phyloP scores from a whole-genome alignment of 2,888 invertebrate genomes.

The Frankliniella fusca region DNA sequence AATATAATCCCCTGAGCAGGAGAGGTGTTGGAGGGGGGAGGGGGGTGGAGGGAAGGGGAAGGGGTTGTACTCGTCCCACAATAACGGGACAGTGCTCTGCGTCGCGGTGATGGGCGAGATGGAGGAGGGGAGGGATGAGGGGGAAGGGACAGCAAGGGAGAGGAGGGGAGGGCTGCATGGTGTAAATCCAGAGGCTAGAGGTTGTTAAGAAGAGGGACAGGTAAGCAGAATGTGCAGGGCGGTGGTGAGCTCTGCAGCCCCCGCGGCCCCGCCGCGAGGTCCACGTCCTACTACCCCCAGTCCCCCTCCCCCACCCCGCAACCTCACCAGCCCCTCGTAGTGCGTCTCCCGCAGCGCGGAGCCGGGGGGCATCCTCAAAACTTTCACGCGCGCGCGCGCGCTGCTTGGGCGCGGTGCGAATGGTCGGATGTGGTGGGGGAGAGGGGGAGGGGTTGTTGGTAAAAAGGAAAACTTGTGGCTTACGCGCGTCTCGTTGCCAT shows the following conservation, averaged over 20 bases:
- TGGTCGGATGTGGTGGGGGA: background rate
- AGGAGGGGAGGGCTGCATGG: background rate
- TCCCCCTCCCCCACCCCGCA: background rate
- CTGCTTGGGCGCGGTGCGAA: too few relatives aligned
- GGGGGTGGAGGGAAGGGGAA: too few relatives aligned
- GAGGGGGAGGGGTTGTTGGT: too few relatives aligned
- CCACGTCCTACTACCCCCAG: background rate
- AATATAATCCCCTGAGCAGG: too few relatives aligned
- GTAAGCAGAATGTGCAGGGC: slow-evolving; percentile 2
- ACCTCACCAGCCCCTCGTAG: background rate
- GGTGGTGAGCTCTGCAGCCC: background rate
- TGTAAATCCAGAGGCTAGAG: slow-evolving; percentile 8
- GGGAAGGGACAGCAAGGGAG: background rate
- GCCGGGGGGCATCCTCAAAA: slow-evolving; percentile 14
- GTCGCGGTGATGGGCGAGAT: too few relatives aligned
- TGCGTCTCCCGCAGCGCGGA: background rate
- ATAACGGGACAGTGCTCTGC: too few relatives aligned
- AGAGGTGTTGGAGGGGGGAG: background rate
- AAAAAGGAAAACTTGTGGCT: background rate
- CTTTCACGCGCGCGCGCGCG: background rate
- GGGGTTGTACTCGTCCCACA: too few relatives aligned
- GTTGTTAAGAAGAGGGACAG: slow-evolving; percentile 13
- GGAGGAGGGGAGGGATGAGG: too few relatives aligned
- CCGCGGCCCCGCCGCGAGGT: too few relatives aligned
- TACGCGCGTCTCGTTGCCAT: slow-evolving; percentile 5